A percentile compares a stretch with the other conserved stretches of the same genome.
These are phyloP conservation scores for Boulengeromyrus knoepffleri DNA, from an alignment of 2,113 vertebrate genomes.

Conservation along the genomic window DNA sequence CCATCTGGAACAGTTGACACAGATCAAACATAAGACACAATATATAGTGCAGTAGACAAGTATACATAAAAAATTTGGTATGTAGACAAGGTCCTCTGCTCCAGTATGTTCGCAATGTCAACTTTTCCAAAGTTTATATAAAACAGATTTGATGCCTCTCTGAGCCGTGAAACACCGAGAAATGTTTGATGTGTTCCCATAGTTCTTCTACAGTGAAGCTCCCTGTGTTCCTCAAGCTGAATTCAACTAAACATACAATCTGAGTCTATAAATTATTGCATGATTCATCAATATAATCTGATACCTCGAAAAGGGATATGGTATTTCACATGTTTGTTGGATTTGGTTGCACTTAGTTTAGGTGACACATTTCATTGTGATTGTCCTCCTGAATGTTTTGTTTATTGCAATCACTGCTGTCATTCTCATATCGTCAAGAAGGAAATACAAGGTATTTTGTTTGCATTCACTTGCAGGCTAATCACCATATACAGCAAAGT, in stretches of 20 bases:
- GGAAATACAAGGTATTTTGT: not conserved
- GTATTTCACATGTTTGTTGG: not conserved
- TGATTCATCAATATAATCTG: not conserved
- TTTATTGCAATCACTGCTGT: not conserved
- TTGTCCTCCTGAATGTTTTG: not conserved
- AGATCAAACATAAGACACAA: not conserved
- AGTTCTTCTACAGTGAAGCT: not conserved
- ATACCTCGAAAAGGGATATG: not conserved
- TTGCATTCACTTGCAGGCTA: not conserved
- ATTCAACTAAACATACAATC: not conserved
- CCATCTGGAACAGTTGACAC: not conserved
- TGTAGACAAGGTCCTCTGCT: not conserved
- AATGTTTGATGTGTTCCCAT: not conserved
- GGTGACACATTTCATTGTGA: not conserved
- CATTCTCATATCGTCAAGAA: not conserved
- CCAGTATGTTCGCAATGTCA: not conserved
- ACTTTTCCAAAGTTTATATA: not conserved
- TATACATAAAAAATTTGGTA: not conserved
- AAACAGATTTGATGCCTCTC: constrained; percentile 2
- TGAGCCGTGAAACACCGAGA: not conserved
- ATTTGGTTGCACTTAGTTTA: not conserved
- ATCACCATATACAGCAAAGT: not conserved
- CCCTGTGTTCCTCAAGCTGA: not conserved
- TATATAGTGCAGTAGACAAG: not conserved
- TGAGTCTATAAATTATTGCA: not conserved